Base-by-base conservation (phyloP, 2,888 invertebrate species). In the Deilephila porcellus region DNA sequence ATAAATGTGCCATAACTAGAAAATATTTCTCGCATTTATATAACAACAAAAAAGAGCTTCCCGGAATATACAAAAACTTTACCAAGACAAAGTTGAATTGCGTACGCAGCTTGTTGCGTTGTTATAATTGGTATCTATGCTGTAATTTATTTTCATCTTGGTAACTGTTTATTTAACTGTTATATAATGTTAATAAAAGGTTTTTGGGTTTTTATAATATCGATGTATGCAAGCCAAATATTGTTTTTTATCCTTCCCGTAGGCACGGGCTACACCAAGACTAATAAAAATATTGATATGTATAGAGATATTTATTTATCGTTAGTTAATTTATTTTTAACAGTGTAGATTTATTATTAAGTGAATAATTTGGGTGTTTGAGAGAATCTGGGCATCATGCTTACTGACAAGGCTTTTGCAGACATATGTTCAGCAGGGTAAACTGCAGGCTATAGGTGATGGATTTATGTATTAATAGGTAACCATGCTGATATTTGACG, bases 81-180 rank as follows among this genome's bases (percentile, higher is more conserved):
- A 78, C 72, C 75, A 80, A 81, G 83, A 85, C 87, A 86, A 87
- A 88, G 85, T 87, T 85, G 84, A 84, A 87, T 87, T 85, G 84
- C 83, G 84, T 82, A 81, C 81, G 78, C 79, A 87, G 88, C 82
- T 88, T 89, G 84, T 82, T 79, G 80, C 79, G 77, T 78, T 79
- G 80, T 79, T 82, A 84, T 83, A 85, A 83, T 84, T 82, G 82
- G 82, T 77, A 76, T 80, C 76, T 78, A 79, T 76, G 45, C 45
- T 25, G 45, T 52, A 25, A 52, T 67, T 29, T 17, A 67, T 25
- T 52, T 52, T 52, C 25, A 6, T 25, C 25, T 67, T 67, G 17
- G 20, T 67, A 67, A 45, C 52, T 52, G 67, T 67, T 67, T 52
- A 67, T 67, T 52, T 64, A 20, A 20, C 7, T 6, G 25, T 0